These are phyloP conservation scores for Falco rusticolus DNA, from an alignment of 2,797 vertebrate genomes.

Conservation along the genomic window DNA sequence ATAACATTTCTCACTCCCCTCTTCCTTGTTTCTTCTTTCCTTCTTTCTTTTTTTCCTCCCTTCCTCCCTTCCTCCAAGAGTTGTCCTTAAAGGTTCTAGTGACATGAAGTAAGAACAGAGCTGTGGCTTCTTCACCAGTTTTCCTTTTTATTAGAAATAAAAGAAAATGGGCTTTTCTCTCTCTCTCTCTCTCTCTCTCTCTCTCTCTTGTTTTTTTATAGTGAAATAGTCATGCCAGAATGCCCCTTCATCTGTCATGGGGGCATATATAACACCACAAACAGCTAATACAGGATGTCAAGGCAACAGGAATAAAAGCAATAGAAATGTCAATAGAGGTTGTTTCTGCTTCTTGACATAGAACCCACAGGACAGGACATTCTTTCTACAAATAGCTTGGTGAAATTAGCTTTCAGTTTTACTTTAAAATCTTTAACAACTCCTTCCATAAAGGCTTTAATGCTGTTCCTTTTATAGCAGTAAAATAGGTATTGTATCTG, in stretches of 20 bases:
- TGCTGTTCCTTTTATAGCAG: background rate
- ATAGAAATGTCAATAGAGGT: background rate
- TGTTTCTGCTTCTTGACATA: background rate
- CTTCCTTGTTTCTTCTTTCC: background rate
- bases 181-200: background rate
- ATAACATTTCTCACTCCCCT: background rate
- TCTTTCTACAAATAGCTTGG: background rate
- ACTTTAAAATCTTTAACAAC: background rate
- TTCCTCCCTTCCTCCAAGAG: background rate
- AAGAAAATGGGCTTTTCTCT: background rate
- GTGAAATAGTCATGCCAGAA: background rate
- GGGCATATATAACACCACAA: background rate
- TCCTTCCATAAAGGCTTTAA: background rate
- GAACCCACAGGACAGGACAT: background rate
- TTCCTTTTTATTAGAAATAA: background rate
- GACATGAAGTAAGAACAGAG: background rate
- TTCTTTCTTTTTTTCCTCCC: background rate
- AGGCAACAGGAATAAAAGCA: constrained; percentile 25
- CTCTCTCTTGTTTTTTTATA: background rate
- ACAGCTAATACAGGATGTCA: constrained; percentile 4
- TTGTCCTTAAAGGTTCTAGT: background rate
- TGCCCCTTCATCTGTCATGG: background rate
- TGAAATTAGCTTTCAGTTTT: background rate
- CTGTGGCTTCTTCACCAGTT: background rate
- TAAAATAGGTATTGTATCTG: background rate